Conservation (phyloP, 2,797 vertebrate species). For the Channallabes apus region DNA sequence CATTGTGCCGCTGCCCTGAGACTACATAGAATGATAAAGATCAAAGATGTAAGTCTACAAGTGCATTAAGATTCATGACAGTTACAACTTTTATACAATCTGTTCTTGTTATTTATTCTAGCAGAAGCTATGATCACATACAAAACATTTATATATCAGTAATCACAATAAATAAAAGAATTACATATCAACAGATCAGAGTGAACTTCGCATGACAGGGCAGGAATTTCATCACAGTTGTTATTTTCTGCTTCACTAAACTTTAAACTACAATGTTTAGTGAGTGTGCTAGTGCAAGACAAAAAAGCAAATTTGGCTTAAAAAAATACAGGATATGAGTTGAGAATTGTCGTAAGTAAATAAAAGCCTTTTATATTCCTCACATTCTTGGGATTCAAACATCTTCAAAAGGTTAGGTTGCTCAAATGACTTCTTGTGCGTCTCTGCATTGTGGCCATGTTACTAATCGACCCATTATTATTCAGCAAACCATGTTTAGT, state of each 20-base stretch:
- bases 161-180: background rate
- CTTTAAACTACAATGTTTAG: background rate
- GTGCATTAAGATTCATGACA: background rate
- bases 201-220: background rate
- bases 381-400: background rate
- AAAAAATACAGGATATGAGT: background rate
- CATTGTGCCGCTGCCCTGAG: no score
- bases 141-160: background rate
- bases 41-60: background rate
- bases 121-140: conserved; percentile 11
- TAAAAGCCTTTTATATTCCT: background rate
- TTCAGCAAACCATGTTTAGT: background rate
- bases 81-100: background rate
- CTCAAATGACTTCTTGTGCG: background rate
- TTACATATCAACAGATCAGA: background rate
- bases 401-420: background rate
- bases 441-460: background rate
- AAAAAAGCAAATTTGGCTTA: background rate
- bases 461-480: background rate
- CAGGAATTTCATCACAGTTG: background rate
- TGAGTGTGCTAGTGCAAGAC: background rate
- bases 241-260: background rate
- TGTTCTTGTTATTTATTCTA: background rate
- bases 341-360: background rate
- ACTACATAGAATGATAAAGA: background rate